phyloP scores from a whole-genome alignment of 1,140 invertebrate genomes.

The Lucilia sericata region DNA sequence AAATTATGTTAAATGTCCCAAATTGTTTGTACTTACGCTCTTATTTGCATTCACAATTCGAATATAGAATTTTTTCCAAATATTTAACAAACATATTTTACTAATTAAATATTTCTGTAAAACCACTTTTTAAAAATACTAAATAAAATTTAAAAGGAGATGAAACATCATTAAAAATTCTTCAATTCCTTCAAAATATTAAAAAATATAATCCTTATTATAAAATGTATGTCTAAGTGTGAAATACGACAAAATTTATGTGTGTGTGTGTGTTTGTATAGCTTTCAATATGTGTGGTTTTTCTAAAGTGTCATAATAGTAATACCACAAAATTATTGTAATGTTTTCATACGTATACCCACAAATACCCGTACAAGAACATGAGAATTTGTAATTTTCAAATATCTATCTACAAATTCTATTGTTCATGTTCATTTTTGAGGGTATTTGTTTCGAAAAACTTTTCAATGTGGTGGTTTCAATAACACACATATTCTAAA shows the following conservation, averaged over 20 bases:
- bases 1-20: no score
- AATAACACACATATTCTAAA: neutral
- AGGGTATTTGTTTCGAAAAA: neutral
- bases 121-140: no score
- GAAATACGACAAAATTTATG: neutral
- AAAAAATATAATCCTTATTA: no score
- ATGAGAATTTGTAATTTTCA: neutral
- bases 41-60: no score
- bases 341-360: neutral
- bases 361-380: neutral
- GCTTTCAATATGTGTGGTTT: neutral
- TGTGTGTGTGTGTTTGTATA: neutral
- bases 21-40: no score
- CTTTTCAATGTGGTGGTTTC: neutral
- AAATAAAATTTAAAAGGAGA: no score
- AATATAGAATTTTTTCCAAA: no score
- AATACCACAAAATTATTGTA: slow-evolving; percentile 7
- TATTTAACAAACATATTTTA: no score
- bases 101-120: no score
- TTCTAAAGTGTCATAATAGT: neutral
- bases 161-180: no score
- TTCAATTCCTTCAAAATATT: no score
- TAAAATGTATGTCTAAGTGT: no score
- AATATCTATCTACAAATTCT: neutral
- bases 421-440: neutral